Conservation (phyloP, 1,140 invertebrate species). For the Euwallacea fornicatus region DNA sequence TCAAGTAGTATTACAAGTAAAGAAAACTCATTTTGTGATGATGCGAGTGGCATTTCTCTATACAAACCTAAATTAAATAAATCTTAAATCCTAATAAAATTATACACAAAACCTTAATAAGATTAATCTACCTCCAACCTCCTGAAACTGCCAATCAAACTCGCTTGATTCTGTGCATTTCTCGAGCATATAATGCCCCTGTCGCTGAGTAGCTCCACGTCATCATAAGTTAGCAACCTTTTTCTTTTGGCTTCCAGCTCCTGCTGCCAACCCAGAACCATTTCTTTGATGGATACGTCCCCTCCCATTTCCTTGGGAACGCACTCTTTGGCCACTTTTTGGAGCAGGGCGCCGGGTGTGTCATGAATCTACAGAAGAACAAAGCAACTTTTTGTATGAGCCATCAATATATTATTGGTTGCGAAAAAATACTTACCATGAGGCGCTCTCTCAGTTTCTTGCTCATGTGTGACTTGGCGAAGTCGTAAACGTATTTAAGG, state of each 20-base stretch:
- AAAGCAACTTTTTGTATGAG: neutral
- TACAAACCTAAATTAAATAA: neutral
- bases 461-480: slow-evolving; percentile 67
- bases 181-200: slow-evolving; percentile 65
- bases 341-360: slow-evolving; percentile 64
- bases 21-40: slow-evolving; percentile 9
- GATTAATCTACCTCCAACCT: slow-evolving; percentile 75
- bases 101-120: neutral
- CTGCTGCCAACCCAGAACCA: slow-evolving; percentile 72
- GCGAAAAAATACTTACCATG: slow-evolving; percentile 55
- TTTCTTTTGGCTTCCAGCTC: slow-evolving; percentile 63
- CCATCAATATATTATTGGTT: no score
- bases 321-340: slow-evolving; percentile 65
- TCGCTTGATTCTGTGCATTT: slow-evolving; percentile 59
- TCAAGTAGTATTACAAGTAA: no score
- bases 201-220: slow-evolving; percentile 61
- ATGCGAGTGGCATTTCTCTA: slow-evolving; percentile 12
- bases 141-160: slow-evolving; percentile 72
- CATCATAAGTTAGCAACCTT: slow-evolving; percentile 61
- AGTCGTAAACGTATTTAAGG: slow-evolving; percentile 71
- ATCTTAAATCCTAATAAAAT: neutral
- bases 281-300: slow-evolving; percentile 68
- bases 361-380: slow-evolving; percentile 61
- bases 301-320: slow-evolving; percentile 79
- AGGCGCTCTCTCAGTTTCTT: slow-evolving; percentile 69